Percentiles rank a stretch among this genome's conserved stretches.
These are phyloP conservation scores for Leptoclinus maculatus DNA, from an alignment of 2,797 vertebrate species.

Conservation along the genomic window DNA sequence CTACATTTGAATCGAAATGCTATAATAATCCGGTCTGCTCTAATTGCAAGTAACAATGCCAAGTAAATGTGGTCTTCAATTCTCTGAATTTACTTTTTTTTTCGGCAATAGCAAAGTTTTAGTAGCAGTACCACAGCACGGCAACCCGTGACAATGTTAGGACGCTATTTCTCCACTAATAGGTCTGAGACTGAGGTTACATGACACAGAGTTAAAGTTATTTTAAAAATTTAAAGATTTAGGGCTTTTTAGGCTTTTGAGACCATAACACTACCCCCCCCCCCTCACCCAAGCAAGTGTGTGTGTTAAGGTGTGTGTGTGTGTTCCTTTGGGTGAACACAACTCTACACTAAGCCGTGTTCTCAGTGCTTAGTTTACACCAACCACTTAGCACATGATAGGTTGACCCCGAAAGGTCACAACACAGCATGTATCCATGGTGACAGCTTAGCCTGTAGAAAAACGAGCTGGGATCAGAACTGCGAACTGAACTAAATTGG, in stretches of 20 bases:
- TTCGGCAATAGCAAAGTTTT: not conserved
- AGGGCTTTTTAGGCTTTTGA: not conserved
- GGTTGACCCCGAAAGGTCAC: conserved; percentile 76
- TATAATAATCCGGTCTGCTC: too few species aligned
- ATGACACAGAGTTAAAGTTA: too few species aligned
- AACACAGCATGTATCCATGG: conserved; percentile 67
- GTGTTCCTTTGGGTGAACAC: conserved; percentile 53
- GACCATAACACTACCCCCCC: not conserved
- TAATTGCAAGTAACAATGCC: too few species aligned
- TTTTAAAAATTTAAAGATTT: not conserved
- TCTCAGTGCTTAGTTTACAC: conserved; percentile 52
- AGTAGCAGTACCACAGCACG: not conserved
- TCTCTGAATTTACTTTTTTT: too few species aligned
- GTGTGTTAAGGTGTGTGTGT: conserved; percentile 17
- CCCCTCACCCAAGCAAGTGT: not conserved
- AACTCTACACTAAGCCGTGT: conserved; percentile 63
- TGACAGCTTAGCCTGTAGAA: conserved; percentile 63
- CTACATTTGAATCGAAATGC: too few species aligned
- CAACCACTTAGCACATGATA: conserved; percentile 70
- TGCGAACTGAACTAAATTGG: conserved; percentile 47
- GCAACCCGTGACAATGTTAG: too few species aligned
- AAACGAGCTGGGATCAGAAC: conserved; percentile 53
- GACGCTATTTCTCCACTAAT: too few species aligned
- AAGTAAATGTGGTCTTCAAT: too few species aligned
- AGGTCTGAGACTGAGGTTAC: too few species aligned